Percentiles rank a stretch among this genome's conserved stretches.
Evolutionary conservation across 1,140 invertebrate species (phyloP).

Genomic region (Halictus rubicundus): DNA sequence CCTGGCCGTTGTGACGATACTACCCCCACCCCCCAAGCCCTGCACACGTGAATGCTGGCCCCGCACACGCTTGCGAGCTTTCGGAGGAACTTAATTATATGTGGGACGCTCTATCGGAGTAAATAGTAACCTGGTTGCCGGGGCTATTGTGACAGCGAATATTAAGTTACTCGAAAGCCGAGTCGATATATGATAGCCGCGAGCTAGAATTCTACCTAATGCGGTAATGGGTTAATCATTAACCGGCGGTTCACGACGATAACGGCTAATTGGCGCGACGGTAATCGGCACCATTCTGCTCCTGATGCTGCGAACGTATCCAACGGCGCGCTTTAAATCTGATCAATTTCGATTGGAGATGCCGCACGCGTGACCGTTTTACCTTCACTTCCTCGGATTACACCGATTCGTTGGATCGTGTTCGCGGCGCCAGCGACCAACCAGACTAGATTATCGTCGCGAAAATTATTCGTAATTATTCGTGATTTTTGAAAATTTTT

Average conservation of each 20-base stretch:
- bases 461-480: too few relatives aligned
- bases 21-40: background rate
- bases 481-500: too few relatives aligned
- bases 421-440: too few relatives aligned
- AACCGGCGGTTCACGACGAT: background rate
- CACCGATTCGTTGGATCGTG: too few relatives aligned
- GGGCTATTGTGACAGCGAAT: constrained; percentile 27
- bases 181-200: constrained; percentile 20
- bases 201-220: constrained; percentile 8
- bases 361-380: too few relatives aligned
- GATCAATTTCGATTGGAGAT: background rate
- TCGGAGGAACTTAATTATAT: constrained; percentile 60
- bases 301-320: background rate
- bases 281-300: background rate
- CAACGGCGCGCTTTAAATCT: background rate
- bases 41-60: constrained; percentile 37
- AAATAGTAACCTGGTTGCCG: constrained; percentile 40
- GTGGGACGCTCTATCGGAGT: constrained; percentile 41
- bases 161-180: constrained; percentile 33
- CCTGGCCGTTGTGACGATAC: constrained; percentile 54
- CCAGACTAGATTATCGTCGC: too few relatives aligned
- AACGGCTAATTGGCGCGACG: background rate
- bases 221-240: constrained; percentile 18
- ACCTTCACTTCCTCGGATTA: too few relatives aligned
- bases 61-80: constrained; percentile 22